phyloP scores from a whole-genome alignment of 2,113 vertebrate species.

The Cichladusa arquata region DNA sequence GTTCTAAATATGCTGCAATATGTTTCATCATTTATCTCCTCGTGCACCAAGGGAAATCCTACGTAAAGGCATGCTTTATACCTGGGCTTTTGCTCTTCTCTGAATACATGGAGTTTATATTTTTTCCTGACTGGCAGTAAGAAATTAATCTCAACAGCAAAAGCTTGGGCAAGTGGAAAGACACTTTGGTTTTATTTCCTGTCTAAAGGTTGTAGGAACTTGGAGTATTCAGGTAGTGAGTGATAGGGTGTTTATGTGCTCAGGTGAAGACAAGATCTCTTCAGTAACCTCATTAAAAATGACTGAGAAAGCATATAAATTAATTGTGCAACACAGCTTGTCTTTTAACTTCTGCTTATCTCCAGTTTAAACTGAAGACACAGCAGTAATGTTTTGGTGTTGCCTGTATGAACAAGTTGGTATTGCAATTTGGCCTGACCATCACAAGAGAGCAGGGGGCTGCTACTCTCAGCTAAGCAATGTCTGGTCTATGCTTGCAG shows the following conservation, averaged over 20 bases:
- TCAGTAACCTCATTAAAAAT: neutral
- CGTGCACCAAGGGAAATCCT: neutral
- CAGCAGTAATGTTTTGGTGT: neutral
- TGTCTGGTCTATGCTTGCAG: neutral
- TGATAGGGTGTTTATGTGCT: neutral
- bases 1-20: slow-evolving; percentile 1
- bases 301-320: neutral
- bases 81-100: neutral
- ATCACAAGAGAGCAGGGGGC: neutral
- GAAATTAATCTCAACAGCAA: neutral
- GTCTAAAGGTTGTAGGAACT: neutral
- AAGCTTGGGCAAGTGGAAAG: neutral
- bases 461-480: neutral
- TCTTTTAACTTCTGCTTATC: neutral
- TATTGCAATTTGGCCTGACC: neutral
- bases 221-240: neutral
- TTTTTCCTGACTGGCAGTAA: neutral
- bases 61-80: neutral
- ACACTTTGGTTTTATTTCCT: neutral
- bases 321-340: neutral
- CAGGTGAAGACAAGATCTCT: neutral
- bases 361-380: neutral
- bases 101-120: neutral
- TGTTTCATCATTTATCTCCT: slow-evolving; percentile 17
- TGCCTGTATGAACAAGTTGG: neutral